Base-by-base conservation (phyloP, 2,888 invertebrate genomes). In the Diarsia mendica region DNA sequence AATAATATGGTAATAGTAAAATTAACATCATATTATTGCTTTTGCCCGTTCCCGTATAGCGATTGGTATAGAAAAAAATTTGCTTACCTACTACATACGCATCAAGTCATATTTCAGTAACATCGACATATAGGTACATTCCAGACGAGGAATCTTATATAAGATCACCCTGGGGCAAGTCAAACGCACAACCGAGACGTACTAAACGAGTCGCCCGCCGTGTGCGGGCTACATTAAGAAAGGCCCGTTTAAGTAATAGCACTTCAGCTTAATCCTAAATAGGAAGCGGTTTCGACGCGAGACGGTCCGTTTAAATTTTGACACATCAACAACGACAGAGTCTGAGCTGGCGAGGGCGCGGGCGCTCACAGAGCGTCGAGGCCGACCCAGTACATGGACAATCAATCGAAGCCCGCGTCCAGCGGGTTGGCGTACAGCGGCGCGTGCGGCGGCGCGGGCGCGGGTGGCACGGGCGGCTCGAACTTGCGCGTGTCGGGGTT, bases 401-500 rank as follows among this genome's bases (percentile, higher is more conserved):
- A 95, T 96, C 96, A 95, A 91, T 97, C 96, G 95, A 95, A 91
- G 96, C 96, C 92, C 90, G 94, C 95, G 96, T 97, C 97, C 91
- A 97, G 96, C 93, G 97, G 96, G 94, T 96, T 96, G 92, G 97
- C 93, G 95, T 96, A 97, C 49, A 97, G 97, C 92, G 96, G 96
- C 89, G 96, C 96, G 80, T 95, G 96, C 91, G 96, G 97, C 92
- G 88, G 88, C 83, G 88, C 88, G 80, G 96, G 90, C 97, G 96
- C 84, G 90, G 97, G 96, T 87, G 97, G 96, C 95, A 97, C 97
- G 87, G 97, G 96, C 95, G 97, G 97, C 95, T 98, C 98, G 96
- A 98, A 98, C 97, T 98, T 98, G 97, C 98, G 97, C 95, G 98
- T 98, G 97, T 98, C 98, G 88, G 98, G 98, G 96, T 98, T 98